A percentile compares a stretch with the other conserved stretches of the same genome.
Evolutionary conservation across 2,888 invertebrate species (phyloP).

Genomic region (Drosophila subsilvestris): DNA sequence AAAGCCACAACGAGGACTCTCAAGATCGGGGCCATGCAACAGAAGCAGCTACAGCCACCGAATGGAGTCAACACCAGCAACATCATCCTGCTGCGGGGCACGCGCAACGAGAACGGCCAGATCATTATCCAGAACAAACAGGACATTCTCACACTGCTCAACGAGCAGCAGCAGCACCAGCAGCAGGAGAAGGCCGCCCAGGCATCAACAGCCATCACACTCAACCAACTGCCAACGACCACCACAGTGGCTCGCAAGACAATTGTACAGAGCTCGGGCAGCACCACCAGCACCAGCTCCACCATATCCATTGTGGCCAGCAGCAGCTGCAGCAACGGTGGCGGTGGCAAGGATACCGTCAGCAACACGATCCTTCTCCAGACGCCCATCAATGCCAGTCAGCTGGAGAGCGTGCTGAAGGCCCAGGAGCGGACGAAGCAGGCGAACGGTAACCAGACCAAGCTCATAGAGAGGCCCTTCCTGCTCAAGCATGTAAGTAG

Average conservation of each 20-base stretch:
- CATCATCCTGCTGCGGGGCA: constrained; percentile 84
- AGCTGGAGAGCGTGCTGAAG: constrained; percentile 82
- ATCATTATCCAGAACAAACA: constrained; percentile 84
- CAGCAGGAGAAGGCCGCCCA: constrained; percentile 64
- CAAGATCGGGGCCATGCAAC: constrained; percentile 77
- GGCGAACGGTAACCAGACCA: constrained; percentile 35
- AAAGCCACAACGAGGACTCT: constrained; percentile 44
- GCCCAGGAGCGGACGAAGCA: constrained; percentile 57
- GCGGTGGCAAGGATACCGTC: constrained; percentile 42
- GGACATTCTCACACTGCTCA: constrained; percentile 84
- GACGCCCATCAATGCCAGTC: constrained; percentile 83
- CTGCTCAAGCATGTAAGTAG: constrained; percentile 79
- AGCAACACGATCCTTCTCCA: constrained; percentile 82
- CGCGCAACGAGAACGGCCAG: constrained; percentile 84
- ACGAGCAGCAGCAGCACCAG: constrained; percentile 76
- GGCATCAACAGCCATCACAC: constrained; percentile 76
- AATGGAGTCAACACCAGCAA: constrained; percentile 70
- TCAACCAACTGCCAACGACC: constrained; percentile 81
- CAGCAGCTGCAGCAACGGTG: constrained; percentile 37
- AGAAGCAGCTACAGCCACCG: constrained; percentile 39
- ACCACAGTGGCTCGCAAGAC: constrained; percentile 82
- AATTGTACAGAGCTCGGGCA: constrained; percentile 60
- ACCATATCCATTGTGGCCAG: constrained; percentile 67
- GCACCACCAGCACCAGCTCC: constrained; percentile 49
- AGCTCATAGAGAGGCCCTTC: constrained; percentile 76